phyloP scores from a whole-genome alignment of 2,113 vertebrate genomes.

The Heloderma charlesbogerti region DNA sequence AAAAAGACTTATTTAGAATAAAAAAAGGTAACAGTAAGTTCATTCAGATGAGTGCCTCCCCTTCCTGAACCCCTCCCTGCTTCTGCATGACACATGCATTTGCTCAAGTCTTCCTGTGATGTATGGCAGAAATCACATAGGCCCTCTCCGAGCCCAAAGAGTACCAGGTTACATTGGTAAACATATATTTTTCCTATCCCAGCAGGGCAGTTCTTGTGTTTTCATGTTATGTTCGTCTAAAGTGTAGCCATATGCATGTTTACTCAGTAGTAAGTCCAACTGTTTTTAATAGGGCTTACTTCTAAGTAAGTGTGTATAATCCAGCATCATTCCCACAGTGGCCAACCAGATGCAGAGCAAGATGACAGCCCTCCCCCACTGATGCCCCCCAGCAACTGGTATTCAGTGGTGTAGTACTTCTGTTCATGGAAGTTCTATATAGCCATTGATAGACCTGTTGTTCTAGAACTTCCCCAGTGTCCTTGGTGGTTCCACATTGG shows the following conservation, averaged over 20 bases:
- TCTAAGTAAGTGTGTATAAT: not conserved
- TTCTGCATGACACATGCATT: slow-evolving; percentile 73
- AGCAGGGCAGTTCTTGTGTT: not conserved
- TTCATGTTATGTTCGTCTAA: not conserved
- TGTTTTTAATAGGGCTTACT: not conserved
- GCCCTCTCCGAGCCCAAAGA: slow-evolving; percentile 59
- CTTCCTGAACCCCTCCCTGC: slow-evolving; percentile 43
- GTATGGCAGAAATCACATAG: slow-evolving; percentile 67
- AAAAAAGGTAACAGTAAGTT: slow-evolving; percentile 95
- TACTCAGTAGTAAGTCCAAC: not conserved
- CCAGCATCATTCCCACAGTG: not conserved
- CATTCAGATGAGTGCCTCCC: slow-evolving; percentile 85
- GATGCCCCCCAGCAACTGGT: no score
- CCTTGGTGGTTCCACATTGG: no score
- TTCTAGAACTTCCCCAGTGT: not conserved
- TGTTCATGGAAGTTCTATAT: not conserved
- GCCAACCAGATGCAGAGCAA: not conserved
- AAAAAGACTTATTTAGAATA: slow-evolving; percentile 85
- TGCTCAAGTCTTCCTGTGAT: slow-evolving; percentile 73
- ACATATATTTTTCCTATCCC: slow-evolving; percentile 62
- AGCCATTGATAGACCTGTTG: not conserved
- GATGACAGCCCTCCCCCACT: not conserved
- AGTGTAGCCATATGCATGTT: not conserved
- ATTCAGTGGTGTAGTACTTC: not conserved
- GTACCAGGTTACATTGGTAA: slow-evolving; percentile 62